Evolutionary conservation across 2,797 vertebrate species (phyloP).

Genomic region (Anguilla marmorata): DNA sequence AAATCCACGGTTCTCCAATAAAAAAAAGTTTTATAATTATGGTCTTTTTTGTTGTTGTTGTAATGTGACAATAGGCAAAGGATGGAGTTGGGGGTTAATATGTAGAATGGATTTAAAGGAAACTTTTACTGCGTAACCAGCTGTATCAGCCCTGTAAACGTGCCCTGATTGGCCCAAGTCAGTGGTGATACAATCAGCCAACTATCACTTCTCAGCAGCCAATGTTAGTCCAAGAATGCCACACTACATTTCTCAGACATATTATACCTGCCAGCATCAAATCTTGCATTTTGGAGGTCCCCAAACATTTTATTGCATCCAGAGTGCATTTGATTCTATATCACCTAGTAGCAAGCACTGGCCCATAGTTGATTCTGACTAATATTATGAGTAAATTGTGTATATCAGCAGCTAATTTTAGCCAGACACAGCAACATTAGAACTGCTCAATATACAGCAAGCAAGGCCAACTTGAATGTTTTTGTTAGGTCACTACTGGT

Average conservation of each 20-base stretch:
- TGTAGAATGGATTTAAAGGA: not conserved
- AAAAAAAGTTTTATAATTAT: not conserved
- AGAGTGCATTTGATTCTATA: not conserved
- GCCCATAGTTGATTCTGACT: not conserved
- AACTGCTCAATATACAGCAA: not conserved
- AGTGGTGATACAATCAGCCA: not conserved
- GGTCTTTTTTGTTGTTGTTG: not conserved
- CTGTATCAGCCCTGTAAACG: not conserved
- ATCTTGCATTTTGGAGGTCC: not conserved
- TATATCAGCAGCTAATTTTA: not conserved
- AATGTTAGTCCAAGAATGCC: not conserved
- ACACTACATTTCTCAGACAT: not conserved
- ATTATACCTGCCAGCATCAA: not conserved
- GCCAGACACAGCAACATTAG: not conserved
- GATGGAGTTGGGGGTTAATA: not conserved
- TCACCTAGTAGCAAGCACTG: not conserved
- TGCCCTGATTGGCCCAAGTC: not conserved
- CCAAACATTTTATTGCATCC: not conserved
- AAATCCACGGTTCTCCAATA: not conserved
- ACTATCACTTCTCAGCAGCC: not conserved
- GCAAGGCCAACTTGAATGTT: not conserved
- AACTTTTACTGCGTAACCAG: not conserved
- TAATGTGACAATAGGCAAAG: not conserved
- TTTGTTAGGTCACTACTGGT: not conserved
- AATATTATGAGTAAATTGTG: not conserved